Evolutionary conservation across 2,888 invertebrate genomes (phyloP).

Genomic region (Ametastegia equiseti): DNA sequence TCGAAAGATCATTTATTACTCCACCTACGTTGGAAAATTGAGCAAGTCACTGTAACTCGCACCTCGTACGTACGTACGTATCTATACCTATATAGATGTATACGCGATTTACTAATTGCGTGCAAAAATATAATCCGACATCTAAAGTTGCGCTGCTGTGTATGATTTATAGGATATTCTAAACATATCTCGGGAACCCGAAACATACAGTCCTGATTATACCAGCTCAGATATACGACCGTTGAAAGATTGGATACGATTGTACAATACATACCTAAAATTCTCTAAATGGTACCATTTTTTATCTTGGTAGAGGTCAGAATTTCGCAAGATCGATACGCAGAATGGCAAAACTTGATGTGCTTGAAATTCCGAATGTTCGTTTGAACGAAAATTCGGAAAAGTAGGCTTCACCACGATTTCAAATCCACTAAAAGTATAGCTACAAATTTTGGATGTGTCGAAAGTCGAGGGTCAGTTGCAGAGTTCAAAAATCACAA

Average conservation of each 20-base stretch:
- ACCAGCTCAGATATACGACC: background rate
- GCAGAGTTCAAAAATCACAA: too few species aligned
- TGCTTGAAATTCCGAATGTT: too few species aligned
- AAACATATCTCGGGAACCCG: background rate
- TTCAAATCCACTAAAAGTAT: too few species aligned
- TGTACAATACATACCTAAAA: background rate
- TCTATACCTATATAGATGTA: background rate
- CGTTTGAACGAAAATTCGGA: too few species aligned
- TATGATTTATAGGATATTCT: background rate
- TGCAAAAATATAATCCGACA: background rate
- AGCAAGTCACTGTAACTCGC: background rate
- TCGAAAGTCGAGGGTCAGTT: too few species aligned
- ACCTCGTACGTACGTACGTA: too few species aligned
- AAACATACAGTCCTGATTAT: constrained; percentile 2
- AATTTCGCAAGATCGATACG: too few species aligned
- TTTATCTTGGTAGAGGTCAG: too few species aligned
- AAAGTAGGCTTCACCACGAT: too few species aligned
- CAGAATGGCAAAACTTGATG: too few species aligned
- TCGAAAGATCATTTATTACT: constrained; percentile 1
- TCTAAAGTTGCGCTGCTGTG: background rate
- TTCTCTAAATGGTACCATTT: too few species aligned
- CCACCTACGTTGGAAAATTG: background rate
- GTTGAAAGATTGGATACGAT: constrained; percentile 1
- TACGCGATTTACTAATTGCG: background rate
- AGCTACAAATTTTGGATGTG: too few species aligned